A percentile compares a stretch with the other conserved stretches of the same genome.
These are phyloP conservation scores for Protomyctophum bolini DNA, from an alignment of 2,113 vertebrate species.

Conservation along the genomic window DNA sequence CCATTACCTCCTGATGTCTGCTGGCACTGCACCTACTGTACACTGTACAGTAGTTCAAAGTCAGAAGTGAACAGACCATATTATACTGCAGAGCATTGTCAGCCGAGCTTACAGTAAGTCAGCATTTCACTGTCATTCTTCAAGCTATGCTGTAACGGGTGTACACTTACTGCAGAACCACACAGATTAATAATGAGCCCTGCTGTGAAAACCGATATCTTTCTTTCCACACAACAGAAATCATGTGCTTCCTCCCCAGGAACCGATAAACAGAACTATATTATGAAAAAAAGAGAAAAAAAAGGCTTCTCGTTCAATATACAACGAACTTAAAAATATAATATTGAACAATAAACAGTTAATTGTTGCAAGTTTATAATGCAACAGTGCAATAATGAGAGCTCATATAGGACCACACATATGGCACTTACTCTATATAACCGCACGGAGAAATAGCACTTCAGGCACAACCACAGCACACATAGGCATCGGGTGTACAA, in stretches of 20 bases:
- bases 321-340: too few relatives aligned
- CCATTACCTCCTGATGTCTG: too few relatives aligned
- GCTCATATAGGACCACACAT: slow-evolving; percentile 48
- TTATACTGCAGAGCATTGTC: slow-evolving; percentile 29
- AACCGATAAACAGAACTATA: too few relatives aligned
- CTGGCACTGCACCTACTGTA: too few relatives aligned
- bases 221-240: not conserved
- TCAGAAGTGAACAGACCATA: slow-evolving; percentile 44
- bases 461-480: slow-evolving; percentile 42
- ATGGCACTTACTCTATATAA: slow-evolving; percentile 30
- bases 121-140: slow-evolving; percentile 28
- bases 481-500: slow-evolving; percentile 50
- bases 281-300: too few relatives aligned
- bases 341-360: too few relatives aligned
- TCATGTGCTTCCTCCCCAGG: too few relatives aligned
- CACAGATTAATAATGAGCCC: slow-evolving; percentile 46
- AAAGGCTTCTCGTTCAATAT: too few relatives aligned
- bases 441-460: slow-evolving; percentile 54
- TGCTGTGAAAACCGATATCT: slow-evolving; percentile 30
- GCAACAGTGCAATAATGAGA: slow-evolving; percentile 35
- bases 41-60: not conserved
- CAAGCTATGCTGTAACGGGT: slow-evolving; percentile 32
- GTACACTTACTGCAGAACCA: slow-evolving; percentile 42
- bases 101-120: slow-evolving; percentile 10
- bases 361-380: not conserved